Percentiles rank a stretch among this genome's conserved stretches.
These are phyloP conservation scores for Theodoxus fluviatilis DNA, from an alignment of 2,888 invertebrate species.

Conservation along the genomic window DNA sequence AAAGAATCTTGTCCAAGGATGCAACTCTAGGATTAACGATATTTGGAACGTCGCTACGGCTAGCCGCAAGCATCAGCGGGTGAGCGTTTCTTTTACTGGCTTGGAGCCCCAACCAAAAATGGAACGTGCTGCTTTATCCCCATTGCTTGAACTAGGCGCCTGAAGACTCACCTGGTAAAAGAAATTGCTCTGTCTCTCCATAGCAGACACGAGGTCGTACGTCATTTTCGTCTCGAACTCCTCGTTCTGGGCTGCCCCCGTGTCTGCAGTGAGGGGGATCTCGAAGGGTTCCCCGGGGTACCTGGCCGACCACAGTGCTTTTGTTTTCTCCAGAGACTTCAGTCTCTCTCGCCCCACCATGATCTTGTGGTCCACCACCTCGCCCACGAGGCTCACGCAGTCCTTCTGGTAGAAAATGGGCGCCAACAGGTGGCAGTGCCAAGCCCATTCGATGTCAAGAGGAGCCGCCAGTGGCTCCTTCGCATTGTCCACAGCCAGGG, in stretches of 20 bases:
- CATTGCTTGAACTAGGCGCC: too few relatives aligned
- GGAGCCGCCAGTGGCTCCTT: constrained; percentile 53
- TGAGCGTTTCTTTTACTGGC: too few relatives aligned
- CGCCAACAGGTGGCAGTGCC: constrained; percentile 66
- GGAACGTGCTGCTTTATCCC: too few relatives aligned
- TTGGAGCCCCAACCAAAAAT: too few relatives aligned
- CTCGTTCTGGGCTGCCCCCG: too few relatives aligned
- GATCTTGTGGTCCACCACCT: constrained; percentile 58
- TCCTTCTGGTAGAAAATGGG: constrained; percentile 54
- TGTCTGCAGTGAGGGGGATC: constrained; percentile 31
- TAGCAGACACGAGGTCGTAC: constrained; percentile 65
- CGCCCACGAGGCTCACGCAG: constrained; percentile 42
- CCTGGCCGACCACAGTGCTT: constrained; percentile 40
- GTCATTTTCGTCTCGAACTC: constrained; percentile 44
- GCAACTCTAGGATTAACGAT: too few relatives aligned
- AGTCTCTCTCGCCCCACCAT: constrained; percentile 18
- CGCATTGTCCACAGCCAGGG: constrained; percentile 58
- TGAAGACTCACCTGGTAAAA: too few relatives aligned
- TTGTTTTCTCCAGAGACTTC: constrained; percentile 7
- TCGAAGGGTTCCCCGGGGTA: constrained; percentile 52
- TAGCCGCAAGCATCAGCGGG: too few relatives aligned
- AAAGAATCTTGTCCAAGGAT: too few relatives aligned
- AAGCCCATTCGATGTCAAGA: constrained; percentile 68
- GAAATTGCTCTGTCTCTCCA: constrained; percentile 65
- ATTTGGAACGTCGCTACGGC: too few relatives aligned